Conservation (phyloP, 2,797 vertebrate species). For the Xiphophorus birchmanni region DNA sequence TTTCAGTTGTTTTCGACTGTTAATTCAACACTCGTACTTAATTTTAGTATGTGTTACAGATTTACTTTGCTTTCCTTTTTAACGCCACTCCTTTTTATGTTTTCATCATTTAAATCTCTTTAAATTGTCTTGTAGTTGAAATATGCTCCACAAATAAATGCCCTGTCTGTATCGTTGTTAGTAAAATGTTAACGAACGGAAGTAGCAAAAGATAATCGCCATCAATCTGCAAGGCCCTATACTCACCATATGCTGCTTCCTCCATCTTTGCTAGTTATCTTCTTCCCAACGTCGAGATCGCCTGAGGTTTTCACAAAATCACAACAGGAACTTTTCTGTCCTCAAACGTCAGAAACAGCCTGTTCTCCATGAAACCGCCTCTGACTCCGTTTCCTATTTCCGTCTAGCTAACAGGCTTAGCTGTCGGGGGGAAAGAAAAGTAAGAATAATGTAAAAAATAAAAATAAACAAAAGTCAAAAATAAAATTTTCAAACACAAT, state of each 20-base stretch:
- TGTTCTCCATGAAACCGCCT: not conserved
- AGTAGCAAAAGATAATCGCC: not conserved
- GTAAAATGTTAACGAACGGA: not conserved
- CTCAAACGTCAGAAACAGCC: not conserved
- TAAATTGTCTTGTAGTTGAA: not conserved
- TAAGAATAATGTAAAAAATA: not conserved
- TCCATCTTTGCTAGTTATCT: not conserved
- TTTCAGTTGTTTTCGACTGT: too few species aligned
- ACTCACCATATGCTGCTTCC: not conserved
- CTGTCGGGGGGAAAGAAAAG: not conserved
- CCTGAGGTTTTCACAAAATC: too few species aligned
- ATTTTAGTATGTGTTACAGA: too few species aligned
- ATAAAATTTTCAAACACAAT: not conserved
- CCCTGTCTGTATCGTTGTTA: not conserved
- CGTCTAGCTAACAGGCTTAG: not conserved
- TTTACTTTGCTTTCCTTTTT: not conserved
- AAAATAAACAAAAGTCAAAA: not conserved
- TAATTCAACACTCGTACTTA: too few species aligned
- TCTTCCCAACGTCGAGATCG: too few species aligned
- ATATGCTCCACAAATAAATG: not conserved
- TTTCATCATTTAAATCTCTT: not conserved
- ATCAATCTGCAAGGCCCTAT: not conserved
- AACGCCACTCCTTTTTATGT: not conserved
- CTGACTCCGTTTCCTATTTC: not conserved
- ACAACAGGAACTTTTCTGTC: not conserved